Evolutionary conservation across 2,888 invertebrate genomes (phyloP), one percentile per base, ranked within the genome.

Genomic region (Incurvaria masculella): DNA sequence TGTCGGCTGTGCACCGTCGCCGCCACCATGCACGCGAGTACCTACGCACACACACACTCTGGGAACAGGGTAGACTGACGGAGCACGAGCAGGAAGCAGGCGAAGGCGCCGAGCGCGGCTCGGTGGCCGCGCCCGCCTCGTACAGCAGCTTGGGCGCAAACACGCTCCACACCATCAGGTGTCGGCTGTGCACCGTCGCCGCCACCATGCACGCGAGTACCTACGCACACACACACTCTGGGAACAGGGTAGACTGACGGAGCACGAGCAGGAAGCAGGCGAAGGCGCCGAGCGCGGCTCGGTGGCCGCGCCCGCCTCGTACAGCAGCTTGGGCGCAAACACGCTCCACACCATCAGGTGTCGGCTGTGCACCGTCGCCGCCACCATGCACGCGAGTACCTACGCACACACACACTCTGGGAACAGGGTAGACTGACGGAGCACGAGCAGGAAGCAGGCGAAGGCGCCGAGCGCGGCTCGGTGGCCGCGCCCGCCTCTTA

Each of bases 321-420:
- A 99, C 49, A 99, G 86, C 53, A 97, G 85, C 61, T 95, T 92
- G 1, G 98, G 98, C 1, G 97, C 96, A 75, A 99, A 99, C 58
- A 99, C 94, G 62, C 94, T 96, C 97, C 97, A 99, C 38, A 97
- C 94, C 99, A 99, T 98, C 48, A 99, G 80, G 71, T 99, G 98
- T 0, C 97, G 87, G 61, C 96, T 89, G 66, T 95, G 94, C 55
- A 97, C 82, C 8, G 91, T 90, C 8, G 94, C 91, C 18, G 96
- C 88, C 53, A 91, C 67, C 81, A 94, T 91, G 54, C 88, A 84
- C n/a, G 85, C 85, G 61, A 94, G 87, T 46, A 92, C 82, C 95
- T 96, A 70, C 1, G 75, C 70, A 51, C 46, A 21, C 4, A 89
- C n/a, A n/a, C n/a, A n/a, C n/a, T n/a, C n/a, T n/a, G n/a, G n/a